Evolutionary conservation across 1,140 invertebrate genomes (phyloP).

Genomic region (Calosoma granatense): DNA sequence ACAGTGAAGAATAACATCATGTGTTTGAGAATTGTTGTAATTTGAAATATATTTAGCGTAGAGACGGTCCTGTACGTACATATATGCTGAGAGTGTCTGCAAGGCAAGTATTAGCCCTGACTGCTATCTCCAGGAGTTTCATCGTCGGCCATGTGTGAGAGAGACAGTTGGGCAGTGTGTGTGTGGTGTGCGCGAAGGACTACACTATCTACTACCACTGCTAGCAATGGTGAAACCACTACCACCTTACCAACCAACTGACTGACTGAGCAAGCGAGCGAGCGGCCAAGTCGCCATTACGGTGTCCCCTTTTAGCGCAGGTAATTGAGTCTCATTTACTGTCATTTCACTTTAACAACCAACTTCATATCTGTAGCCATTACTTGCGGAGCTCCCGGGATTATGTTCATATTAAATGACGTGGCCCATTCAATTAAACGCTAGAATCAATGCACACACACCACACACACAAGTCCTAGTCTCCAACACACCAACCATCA

Average conservation of each 20-base stretch:
- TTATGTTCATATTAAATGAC: slow-evolving; percentile 9
- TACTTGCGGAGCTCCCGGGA: slow-evolving; percentile 1
- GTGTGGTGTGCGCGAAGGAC: too few species aligned
- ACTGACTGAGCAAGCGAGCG: too few species aligned
- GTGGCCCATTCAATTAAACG: slow-evolving; percentile 11
- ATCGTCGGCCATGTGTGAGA: background rate
- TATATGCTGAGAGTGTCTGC: background rate
- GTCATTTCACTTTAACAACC: slow-evolving; percentile 12
- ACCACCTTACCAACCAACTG: too few species aligned
- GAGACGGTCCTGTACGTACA: too few species aligned
- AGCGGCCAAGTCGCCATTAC: background rate
- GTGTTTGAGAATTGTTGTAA: too few species aligned
- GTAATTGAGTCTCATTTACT: slow-evolving; percentile 12
- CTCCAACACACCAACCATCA: background rate
- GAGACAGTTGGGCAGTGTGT: background rate
- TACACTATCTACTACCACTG: too few species aligned
- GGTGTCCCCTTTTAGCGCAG: slow-evolving; percentile 10
- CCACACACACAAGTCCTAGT: background rate
- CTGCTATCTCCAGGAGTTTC: background rate
- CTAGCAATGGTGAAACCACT: too few species aligned
- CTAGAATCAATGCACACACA: slow-evolving; percentile 1
- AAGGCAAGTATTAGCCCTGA: background rate
- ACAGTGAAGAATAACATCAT: too few species aligned
- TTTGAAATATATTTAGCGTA: too few species aligned
- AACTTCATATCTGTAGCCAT: slow-evolving; percentile 8